Conservation (phyloP, 1,140 invertebrate genomes). For the Macrostomum lignano region DNA sequence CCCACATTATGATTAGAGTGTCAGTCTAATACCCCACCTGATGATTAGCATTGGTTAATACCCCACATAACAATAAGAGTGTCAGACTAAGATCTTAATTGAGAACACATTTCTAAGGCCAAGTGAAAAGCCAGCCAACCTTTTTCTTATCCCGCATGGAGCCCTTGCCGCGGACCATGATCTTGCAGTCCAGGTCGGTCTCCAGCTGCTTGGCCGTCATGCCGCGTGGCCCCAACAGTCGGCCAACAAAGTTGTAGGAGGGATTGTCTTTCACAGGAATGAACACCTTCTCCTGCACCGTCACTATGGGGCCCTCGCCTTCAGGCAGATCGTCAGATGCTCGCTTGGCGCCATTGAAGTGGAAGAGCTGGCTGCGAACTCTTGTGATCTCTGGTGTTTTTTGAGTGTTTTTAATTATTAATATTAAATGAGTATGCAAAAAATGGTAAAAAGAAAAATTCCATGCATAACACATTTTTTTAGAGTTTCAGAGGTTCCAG, state of each 20-base stretch:
- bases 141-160: not conserved
- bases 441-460: no score
- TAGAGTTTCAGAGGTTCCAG: no score
- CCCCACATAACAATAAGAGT: no score
- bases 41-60: no score
- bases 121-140: conserved; percentile 17
- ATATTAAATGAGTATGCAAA: no score
- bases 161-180: not conserved
- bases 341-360: conserved; percentile 4
- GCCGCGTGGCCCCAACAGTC: not conserved
- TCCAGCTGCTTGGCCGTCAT: not conserved
- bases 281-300: conserved; percentile 90
- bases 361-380: conserved; percentile 3
- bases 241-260: conserved; percentile 11
- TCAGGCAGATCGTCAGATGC: conserved; percentile 41
- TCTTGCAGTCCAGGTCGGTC: not conserved
- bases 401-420: not conserved
- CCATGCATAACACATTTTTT: no score
- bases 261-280: conserved; percentile 97
- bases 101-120: not conserved
- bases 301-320: conserved; percentile 55
- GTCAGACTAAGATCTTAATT: not conserved
- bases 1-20: no score
- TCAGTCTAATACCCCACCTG: no score
- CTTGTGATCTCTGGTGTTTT: conserved; percentile 2